These are phyloP conservation scores for Excalfactoria chinensis DNA, from an alignment of 2,113 vertebrate genomes.

Conservation along the genomic window DNA sequence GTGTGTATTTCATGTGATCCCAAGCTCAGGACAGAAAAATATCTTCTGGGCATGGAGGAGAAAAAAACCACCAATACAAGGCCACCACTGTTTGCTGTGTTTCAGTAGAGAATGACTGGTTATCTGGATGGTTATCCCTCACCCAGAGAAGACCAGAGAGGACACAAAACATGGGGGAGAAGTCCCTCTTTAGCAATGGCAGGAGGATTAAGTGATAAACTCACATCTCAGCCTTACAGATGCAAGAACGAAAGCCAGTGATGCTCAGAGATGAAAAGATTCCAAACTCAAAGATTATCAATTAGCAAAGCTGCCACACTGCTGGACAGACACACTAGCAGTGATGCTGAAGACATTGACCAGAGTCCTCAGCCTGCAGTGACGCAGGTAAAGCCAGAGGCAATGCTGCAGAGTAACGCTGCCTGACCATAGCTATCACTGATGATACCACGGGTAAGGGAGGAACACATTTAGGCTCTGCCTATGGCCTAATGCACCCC, in stretches of 20 bases:
- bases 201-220: background rate
- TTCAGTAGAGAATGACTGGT: background rate
- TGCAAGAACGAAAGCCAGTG: background rate
- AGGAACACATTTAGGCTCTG: background rate
- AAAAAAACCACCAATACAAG: background rate
- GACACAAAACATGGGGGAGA: background rate
- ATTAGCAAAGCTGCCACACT: background rate
- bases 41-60: background rate
- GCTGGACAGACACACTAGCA: background rate
- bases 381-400: background rate
- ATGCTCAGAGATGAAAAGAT: background rate
- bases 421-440: background rate
- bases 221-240: background rate
- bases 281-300: background rate
- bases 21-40: background rate
- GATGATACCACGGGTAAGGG: background rate
- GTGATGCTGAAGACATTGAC: background rate
- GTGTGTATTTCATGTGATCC: background rate
- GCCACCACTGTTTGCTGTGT: rapidly evolving
- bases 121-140: background rate
- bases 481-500: background rate
- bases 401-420: rapidly evolving
- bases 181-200: background rate
- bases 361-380: background rate
- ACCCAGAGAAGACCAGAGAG: background rate